Evolutionary conservation across 2,113 vertebrate genomes (phyloP).

Genomic region (Apodemus speciosus): DNA sequence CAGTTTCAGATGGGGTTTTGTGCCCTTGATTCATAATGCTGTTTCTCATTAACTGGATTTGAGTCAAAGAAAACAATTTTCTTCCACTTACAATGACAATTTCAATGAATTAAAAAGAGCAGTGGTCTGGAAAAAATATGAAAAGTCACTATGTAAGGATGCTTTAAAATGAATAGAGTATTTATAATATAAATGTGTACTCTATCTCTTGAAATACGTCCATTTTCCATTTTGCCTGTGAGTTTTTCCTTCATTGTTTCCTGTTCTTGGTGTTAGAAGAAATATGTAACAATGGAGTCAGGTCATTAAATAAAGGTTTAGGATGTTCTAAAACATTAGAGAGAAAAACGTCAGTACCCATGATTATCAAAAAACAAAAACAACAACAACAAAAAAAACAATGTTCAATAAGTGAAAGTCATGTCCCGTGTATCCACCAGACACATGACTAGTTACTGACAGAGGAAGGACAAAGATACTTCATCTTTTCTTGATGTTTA

Average conservation of each 20-base stretch:
- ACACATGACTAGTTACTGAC: neutral
- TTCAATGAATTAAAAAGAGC: constrained; percentile 25
- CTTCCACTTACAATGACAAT: neutral
- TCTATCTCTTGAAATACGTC: constrained; percentile 34
- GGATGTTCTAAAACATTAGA: neutral
- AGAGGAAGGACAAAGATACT: neutral
- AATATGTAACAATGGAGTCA: neutral
- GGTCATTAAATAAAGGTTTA: neutral
- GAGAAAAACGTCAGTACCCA: neutral
- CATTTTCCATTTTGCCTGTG: constrained; percentile 21
- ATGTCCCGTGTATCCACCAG: neutral
- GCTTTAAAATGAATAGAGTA: constrained; percentile 20
- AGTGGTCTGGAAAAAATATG: constrained; percentile 47
- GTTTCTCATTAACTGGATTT: constrained; percentile 50
- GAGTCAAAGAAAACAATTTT: constrained; percentile 61
- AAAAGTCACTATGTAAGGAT: constrained; percentile 46
- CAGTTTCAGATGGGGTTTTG: neutral
- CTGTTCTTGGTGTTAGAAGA: neutral
- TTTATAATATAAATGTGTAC: constrained; percentile 28
- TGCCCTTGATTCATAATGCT: neutral
- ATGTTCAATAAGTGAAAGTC: neutral
- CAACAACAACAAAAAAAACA: too few species aligned
- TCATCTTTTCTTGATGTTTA: neutral
- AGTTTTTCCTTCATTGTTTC: neutral
- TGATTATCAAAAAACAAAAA: neutral